These are phyloP conservation scores for Clarias batrachus DNA, from an alignment of 2,113 vertebrate genomes.

Conservation along the genomic window DNA sequence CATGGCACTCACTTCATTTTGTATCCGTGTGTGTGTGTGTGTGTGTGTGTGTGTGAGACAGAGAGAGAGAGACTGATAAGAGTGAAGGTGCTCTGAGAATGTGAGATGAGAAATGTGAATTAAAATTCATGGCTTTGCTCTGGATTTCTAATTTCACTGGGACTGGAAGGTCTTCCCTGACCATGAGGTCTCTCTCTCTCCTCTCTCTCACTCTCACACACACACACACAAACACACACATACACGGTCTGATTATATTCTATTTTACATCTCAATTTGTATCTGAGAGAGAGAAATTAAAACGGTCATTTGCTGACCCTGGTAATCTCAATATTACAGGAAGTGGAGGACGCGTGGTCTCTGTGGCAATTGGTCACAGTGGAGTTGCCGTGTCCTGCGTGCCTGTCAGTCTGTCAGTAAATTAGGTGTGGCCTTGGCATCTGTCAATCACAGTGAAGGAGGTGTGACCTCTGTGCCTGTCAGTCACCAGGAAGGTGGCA, in stretches of 20 bases:
- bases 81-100: neutral
- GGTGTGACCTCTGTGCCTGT: neutral
- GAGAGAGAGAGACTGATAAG: constrained; percentile 14
- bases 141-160: constrained; percentile 20
- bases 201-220: neutral
- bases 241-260: neutral
- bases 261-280: constrained; percentile 34
- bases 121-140: constrained; percentile 64
- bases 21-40: neutral
- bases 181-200: neutral
- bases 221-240: neutral
- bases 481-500: neutral
- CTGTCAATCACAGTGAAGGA: neutral
- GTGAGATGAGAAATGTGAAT: constrained; percentile 61
- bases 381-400: neutral
- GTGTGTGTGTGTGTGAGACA: neutral
- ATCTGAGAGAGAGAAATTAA: constrained; percentile 30
- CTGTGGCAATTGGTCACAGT: neutral
- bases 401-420: neutral
- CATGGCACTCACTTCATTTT: neutral
- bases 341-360: neutral
- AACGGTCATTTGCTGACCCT: neutral
- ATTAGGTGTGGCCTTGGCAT: neutral
- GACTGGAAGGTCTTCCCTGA: constrained; percentile 26
- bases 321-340: constrained; percentile 3